Evolutionary conservation across 2,113 vertebrate species (phyloP).

Genomic region (Neolamprologus falcicula): DNA sequence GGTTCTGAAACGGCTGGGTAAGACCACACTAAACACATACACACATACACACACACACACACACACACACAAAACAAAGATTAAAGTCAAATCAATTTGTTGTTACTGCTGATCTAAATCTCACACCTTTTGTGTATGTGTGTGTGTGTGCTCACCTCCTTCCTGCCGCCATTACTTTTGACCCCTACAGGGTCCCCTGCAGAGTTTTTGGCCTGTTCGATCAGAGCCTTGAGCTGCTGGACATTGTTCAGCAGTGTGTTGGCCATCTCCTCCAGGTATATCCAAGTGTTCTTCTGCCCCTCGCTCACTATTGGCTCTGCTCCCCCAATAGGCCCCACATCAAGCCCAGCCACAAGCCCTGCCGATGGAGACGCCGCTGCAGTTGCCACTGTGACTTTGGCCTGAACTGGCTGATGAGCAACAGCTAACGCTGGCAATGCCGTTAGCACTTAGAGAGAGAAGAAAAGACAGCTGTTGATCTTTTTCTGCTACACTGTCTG

Average conservation of each 20-base stretch:
- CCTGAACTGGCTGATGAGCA: slow-evolving; percentile 76
- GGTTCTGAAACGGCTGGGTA: slow-evolving; percentile 74
- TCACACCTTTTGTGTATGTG: not conserved
- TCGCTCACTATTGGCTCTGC: not conserved
- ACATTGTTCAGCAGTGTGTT: slow-evolving; percentile 84
- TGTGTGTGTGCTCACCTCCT: slow-evolving; percentile 74
- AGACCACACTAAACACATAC: slow-evolving; percentile 19
- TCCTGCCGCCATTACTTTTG: slow-evolving; percentile 74
- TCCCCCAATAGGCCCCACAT: slow-evolving; percentile 50
- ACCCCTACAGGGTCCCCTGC: slow-evolving; percentile 35
- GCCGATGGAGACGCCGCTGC: slow-evolving; percentile 24
- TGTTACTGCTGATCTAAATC: not conserved
- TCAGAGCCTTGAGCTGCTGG: slow-evolving; percentile 88
- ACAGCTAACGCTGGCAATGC: slow-evolving; percentile 84
- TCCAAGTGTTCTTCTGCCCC: slow-evolving; percentile 79
- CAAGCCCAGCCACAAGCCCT: slow-evolving; percentile 72
- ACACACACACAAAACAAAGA: not conserved
- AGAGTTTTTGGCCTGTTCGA: slow-evolving; percentile 84
- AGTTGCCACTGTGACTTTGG: slow-evolving; percentile 63
- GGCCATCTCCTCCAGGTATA: slow-evolving; percentile 90
- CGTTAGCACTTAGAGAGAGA: slow-evolving; percentile 71
- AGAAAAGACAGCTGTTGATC: not conserved
- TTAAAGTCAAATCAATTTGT: not conserved
- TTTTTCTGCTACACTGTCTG: not conserved
- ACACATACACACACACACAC: not conserved